Base-by-base conservation (phyloP, 2,888 invertebrate genomes). In the Calameuta idolon region DNA sequence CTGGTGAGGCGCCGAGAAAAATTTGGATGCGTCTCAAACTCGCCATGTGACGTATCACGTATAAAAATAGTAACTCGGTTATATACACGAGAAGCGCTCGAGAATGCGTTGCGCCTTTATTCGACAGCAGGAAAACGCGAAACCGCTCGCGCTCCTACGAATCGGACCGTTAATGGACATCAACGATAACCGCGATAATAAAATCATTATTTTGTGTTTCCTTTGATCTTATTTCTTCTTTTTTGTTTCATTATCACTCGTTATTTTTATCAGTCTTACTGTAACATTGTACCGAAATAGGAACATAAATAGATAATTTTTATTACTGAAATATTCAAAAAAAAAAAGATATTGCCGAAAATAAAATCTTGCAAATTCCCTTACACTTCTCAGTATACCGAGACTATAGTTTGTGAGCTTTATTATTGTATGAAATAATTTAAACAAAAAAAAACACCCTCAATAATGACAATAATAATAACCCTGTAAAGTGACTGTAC, bases 21-120 rank as follows among this genome's bases (percentile, higher is more conserved):
- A 37, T 69, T 77, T 69, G 69, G 75, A 35, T 40, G 40, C n/a
- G 37, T 75, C 15, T 77, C 74, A 68, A 34, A 69, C 31, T 71
- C 9, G 12, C 34, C 31, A 4, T 11, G 71, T 71, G 71, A 71
- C 71, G 71, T 30, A 11, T 30, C 23, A 5, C 71, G 34, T 4
- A 9, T 34, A 71, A 31, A 71, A 71, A 71, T 71, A 71, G 71
- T 31, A 31, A 31, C 71, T 31, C 23, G 71, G 12, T 12, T 15
- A 33, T 33, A 33, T 30, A 69, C 71, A 31, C 71, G 71, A 12
- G 23, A 15, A 5, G 2, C 23, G 2, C 23, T 4, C 55, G 1
- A 55, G 55, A 40, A 15, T 23, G 23, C 23, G 55, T 55, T 55
- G 55, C 23, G 55, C 55, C 55, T 55, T 9, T 55, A 55, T 55